A percentile compares a stretch with the other conserved stretches of the same genome.
These are phyloP conservation scores for Sebastiscus tertius DNA, from an alignment of 2,797 vertebrate genomes.

Conservation along the genomic window DNA sequence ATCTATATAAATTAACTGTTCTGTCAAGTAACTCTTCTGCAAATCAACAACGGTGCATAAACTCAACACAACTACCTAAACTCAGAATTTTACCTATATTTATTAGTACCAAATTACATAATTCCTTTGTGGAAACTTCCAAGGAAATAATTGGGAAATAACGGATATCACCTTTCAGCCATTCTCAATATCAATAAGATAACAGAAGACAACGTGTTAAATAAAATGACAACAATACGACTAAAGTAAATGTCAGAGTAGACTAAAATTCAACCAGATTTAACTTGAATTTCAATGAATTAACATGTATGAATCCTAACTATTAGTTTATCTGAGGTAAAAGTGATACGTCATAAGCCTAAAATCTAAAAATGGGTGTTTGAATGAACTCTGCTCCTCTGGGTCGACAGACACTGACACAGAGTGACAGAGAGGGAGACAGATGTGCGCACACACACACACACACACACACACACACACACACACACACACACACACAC, in stretches of 20 bases:
- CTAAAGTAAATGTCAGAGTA: neutral
- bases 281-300: neutral
- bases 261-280: neutral
- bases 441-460: neutral
- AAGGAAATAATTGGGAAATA: neutral
- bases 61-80: neutral
- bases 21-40: neutral
- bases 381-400: constrained; percentile 18
- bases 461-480: neutral
- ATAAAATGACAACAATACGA: neutral
- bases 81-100: neutral
- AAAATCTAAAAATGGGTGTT: constrained; percentile 4
- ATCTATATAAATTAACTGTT: neutral
- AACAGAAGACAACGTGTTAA: neutral
- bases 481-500: neutral
- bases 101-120: neutral
- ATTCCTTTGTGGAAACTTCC: neutral
- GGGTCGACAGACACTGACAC: constrained; percentile 14
- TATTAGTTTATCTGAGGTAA: neutral
- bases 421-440: neutral
- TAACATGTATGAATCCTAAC: neutral
- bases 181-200: neutral
- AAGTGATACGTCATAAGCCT: neutral
- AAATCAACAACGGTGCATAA: neutral
- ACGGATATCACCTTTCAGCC: neutral